These are phyloP conservation scores for Oryzaephilus surinamensis DNA, from an alignment of 1,140 invertebrate species.

Conservation along the genomic window DNA sequence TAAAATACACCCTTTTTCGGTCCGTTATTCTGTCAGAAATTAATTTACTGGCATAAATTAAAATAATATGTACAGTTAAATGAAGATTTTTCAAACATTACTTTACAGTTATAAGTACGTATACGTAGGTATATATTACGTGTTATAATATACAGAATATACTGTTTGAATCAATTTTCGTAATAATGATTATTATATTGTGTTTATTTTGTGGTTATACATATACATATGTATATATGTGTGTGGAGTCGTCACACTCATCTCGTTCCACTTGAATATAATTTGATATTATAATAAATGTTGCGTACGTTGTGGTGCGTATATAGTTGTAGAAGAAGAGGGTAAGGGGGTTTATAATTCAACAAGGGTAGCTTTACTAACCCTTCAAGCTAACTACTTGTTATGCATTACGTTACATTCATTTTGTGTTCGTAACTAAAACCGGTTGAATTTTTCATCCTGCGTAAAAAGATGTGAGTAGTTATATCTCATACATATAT, in stretches of 20 bases:
- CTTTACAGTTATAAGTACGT: too few species aligned
- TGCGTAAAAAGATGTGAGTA: conserved; percentile 24
- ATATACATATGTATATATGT: conserved; percentile 3
- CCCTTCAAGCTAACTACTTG: conserved; percentile 36
- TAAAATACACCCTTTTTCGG: too few species aligned
- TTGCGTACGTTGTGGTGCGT: conserved; percentile 16
- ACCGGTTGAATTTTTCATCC: conserved; percentile 32
- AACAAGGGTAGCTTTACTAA: conserved; percentile 25
- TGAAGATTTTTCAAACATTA: too few species aligned
- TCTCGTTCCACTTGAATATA: conserved; percentile 9
- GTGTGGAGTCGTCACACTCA: conserved; percentile 1
- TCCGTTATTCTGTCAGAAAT: too few species aligned
- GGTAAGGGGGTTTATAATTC: conserved; percentile 34
- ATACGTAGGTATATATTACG: too few species aligned
- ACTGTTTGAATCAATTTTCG: too few species aligned
- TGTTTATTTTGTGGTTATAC: neutral
- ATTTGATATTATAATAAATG: conserved; percentile 13
- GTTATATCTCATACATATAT: conserved; percentile 24
- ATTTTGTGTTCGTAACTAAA: conserved; percentile 34
- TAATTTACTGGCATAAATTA: too few species aligned
- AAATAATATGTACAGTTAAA: too few species aligned
- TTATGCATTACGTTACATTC: conserved; percentile 36
- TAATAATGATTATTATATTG: too few species aligned
- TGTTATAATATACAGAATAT: too few species aligned
- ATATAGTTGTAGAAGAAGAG: too few species aligned